These are phyloP conservation scores for Dreissena rostriformis DNA, from an alignment of 1,140 invertebrate species.

Conservation along the genomic window DNA sequence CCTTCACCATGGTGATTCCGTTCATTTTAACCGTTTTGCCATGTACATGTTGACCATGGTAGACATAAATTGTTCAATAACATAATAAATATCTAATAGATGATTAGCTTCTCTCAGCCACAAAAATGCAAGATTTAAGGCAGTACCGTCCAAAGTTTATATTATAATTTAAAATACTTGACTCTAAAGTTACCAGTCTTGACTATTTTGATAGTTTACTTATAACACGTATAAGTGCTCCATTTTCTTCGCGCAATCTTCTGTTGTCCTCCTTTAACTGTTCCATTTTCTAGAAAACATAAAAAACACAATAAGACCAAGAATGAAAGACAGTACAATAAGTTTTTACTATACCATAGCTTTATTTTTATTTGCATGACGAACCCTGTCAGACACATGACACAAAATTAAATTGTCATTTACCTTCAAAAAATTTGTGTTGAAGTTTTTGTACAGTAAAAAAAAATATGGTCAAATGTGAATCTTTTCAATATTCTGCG, in stretches of 20 bases:
- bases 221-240: slow-evolving; percentile 98
- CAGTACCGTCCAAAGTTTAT: background rate
- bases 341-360: background rate
- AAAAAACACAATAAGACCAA: background rate
- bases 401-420: background rate
- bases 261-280: slow-evolving; percentile 85
- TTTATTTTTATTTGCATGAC: background rate
- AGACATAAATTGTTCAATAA: slow-evolving; percentile 1
- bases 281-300: slow-evolving; percentile 55
- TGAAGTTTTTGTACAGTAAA: background rate
- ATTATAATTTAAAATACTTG: background rate
- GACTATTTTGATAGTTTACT: slow-evolving; percentile 92
- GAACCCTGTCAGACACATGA: background rate
- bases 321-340: background rate
- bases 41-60: background rate
- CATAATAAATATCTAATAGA: too few relatives aligned
- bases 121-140: background rate
- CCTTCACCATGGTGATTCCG: background rate
- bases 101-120: background rate
- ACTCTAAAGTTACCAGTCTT: background rate
- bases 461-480: background rate
- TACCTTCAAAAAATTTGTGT: background rate
- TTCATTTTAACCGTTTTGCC: background rate
- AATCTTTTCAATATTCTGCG: background rate
- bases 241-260: slow-evolving; percentile 98